A percentile compares a stretch with the other conserved stretches of the same genome.
Evolutionary conservation across 2,113 vertebrate species (phyloP).

Genomic region (human (Homo sapiens)): DNA sequence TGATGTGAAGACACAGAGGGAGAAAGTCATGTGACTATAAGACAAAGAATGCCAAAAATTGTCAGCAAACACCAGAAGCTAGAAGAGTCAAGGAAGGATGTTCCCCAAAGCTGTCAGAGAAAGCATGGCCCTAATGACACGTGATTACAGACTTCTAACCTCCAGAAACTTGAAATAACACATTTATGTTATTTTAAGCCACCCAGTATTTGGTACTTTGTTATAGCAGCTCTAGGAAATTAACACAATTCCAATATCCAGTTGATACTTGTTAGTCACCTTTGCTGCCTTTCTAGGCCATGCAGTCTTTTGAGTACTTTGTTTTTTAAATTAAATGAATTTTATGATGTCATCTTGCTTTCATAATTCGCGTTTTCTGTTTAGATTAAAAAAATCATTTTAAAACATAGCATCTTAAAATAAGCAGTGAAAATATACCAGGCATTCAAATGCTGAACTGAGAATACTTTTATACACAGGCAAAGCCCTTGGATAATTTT

Average conservation of each 20-base stretch:
- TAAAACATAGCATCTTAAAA: not conserved
- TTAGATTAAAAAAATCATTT: not conserved
- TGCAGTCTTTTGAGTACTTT: not conserved
- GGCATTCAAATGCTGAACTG: not conserved
- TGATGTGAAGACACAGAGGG: fast-evolving
- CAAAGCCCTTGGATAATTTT: not conserved
- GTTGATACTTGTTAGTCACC: not conserved
- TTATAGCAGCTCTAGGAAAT: not conserved
- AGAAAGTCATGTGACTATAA: not conserved
- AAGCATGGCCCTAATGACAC: fast-evolving
- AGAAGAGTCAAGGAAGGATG: not conserved
- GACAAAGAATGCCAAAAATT: not conserved
- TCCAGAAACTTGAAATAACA: not conserved
- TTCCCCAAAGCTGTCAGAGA: not conserved
- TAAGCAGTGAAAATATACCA: not conserved
- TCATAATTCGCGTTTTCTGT: not conserved
- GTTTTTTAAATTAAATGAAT: not conserved
- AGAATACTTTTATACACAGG: not conserved
- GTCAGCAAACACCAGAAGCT: not conserved
- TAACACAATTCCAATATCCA: not conserved
- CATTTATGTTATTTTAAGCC: not conserved
- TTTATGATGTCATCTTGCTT: not conserved
- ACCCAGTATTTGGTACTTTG: fast-evolving
- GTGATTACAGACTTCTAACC: not conserved
- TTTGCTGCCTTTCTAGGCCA: not conserved